phyloP scores from a whole-genome alignment of 2,888 invertebrate species.

The Synergus umbraculus region DNA sequence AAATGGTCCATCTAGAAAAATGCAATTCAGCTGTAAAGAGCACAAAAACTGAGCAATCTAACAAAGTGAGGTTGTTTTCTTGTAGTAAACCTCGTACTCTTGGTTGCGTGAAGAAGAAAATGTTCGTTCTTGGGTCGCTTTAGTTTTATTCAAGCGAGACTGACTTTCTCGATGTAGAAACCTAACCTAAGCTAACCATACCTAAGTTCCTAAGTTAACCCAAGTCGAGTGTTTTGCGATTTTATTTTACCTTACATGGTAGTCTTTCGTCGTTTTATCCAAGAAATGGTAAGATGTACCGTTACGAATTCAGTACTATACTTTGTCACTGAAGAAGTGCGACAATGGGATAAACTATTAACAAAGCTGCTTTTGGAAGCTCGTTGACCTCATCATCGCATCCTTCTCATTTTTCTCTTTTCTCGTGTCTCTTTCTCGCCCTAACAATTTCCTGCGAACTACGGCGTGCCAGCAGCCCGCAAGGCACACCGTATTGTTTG shows the following conservation, averaged over 20 bases:
- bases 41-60: neutral
- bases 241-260: neutral
- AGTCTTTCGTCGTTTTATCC: neutral
- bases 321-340: neutral
- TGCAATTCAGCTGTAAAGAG: neutral
- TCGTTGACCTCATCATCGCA: constrained; percentile 16
- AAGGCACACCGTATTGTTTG: constrained; percentile 33
- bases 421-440: constrained; percentile 6
- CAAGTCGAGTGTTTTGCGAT: neutral
- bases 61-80: neutral
- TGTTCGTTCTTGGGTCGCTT: neutral
- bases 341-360: constrained; percentile 16
- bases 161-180: constrained; percentile 31
- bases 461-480: neutral
- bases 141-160: constrained; percentile 26
- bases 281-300: neutral
- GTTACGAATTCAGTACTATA: constrained; percentile 8
- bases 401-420: constrained; percentile 38
- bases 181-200: neutral
- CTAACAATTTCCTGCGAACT: constrained; percentile 3
- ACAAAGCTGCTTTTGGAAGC: constrained; percentile 12
- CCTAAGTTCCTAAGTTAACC: neutral
- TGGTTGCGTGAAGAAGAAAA: constrained; percentile 24
- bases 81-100: neutral
- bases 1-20: neutral